These are phyloP conservation scores for Argentina silus DNA, from an alignment of 2,797 vertebrate species.

Conservation along the genomic window DNA sequence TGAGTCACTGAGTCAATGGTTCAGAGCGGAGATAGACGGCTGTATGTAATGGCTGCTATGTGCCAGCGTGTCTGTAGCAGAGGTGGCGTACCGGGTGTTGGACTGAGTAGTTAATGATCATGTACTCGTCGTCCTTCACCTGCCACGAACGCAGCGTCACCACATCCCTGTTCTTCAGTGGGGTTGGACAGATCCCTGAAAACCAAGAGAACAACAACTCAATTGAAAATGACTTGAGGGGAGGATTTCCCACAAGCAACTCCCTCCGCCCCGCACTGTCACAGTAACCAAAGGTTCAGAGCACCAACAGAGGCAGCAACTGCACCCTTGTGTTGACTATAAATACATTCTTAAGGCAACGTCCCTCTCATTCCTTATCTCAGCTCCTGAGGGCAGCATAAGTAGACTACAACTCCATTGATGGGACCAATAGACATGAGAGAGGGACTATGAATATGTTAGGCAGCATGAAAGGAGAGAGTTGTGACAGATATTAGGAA, in stretches of 20 bases:
- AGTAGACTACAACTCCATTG: neutral
- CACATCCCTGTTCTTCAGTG: conserved; percentile 79
- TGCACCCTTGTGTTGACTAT: conserved; percentile 50
- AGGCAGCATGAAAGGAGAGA: neutral
- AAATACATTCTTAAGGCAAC: conserved; percentile 42
- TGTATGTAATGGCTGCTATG: conserved; percentile 6
- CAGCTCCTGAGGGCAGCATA: neutral
- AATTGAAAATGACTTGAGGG: neutral
- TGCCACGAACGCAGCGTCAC: conserved; percentile 81
- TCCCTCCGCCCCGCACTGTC: neutral
- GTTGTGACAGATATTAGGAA: neutral
- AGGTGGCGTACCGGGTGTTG: conserved; percentile 74
- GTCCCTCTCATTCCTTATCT: conserved; percentile 1
- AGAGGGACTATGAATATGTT: neutral
- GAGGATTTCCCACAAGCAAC: neutral
- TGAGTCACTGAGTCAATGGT: neutral
- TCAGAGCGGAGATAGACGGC: neutral
- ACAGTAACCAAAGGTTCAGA: conserved; percentile 15
- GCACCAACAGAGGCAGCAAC: conserved; percentile 14
- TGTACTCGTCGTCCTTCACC: conserved; percentile 71
- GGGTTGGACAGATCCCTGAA: conserved; percentile 77
- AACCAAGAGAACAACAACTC: neutral
- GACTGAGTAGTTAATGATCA: conserved; percentile 78
- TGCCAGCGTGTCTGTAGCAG: neutral
- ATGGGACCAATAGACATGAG: neutral